phyloP scores from a whole-genome alignment of 2,797 vertebrate species.

The Coluber constrictor region DNA sequence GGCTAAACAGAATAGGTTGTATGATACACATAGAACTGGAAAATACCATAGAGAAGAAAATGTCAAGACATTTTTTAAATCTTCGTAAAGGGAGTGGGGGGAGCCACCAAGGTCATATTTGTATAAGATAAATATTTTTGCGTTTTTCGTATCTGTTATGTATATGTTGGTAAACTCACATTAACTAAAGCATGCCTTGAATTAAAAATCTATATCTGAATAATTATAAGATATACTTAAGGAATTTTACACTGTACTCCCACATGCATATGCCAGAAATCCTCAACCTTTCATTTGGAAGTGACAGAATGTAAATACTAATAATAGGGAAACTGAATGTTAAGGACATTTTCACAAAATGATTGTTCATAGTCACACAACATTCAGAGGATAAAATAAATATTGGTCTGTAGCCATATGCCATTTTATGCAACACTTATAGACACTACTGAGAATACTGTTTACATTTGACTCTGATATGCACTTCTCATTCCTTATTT shows the following conservation, averaged over 20 bases:
- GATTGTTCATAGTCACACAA: background rate
- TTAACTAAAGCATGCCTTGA: background rate
- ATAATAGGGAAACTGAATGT: background rate
- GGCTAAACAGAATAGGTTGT: background rate
- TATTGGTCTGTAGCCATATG: background rate
- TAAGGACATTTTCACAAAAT: background rate
- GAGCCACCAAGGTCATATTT: background rate
- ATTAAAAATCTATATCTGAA: background rate
- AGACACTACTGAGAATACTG: background rate
- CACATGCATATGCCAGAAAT: background rate
- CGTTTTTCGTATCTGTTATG: background rate
- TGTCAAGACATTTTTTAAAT: background rate
- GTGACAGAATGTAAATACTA: background rate
- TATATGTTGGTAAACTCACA: background rate
- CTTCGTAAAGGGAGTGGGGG: background rate
- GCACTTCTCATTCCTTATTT: background rate
- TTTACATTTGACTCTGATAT: background rate
- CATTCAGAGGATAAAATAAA: background rate
- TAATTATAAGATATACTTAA: background rate
- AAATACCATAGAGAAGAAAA: background rate
- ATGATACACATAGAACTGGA: background rate
- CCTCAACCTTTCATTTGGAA: background rate
- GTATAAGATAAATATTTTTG: background rate
- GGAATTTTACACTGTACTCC: background rate
- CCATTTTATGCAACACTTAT: background rate